Evolutionary conservation across 2,888 invertebrate species (phyloP).

Genomic region (Leptinotarsa juncta): DNA sequence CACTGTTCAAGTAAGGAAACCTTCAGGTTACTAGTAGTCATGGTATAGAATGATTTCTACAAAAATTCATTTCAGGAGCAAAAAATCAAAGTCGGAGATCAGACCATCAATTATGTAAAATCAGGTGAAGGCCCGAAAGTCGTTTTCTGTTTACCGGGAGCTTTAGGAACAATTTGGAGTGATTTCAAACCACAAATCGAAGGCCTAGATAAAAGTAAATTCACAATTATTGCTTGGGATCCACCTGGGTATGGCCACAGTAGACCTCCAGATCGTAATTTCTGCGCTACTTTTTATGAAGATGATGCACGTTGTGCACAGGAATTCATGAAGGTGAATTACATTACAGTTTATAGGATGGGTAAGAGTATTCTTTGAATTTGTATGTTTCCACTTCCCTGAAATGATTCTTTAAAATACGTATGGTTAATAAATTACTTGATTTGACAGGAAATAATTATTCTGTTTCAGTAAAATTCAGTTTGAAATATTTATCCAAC

Average conservation of each 20-base stretch:
- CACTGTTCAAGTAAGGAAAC: background rate
- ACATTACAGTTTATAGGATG: background rate
- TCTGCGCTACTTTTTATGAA: constrained; percentile 76
- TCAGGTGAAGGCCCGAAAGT: constrained; percentile 72
- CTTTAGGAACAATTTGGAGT: constrained; percentile 83
- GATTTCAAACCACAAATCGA: constrained; percentile 85
- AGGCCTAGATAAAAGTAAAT: constrained; percentile 72
- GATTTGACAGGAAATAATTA: too few species aligned
- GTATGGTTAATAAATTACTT: too few species aligned
- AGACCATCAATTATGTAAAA: constrained; percentile 73
- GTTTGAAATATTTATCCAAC: too few species aligned
- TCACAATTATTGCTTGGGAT: constrained; percentile 82
- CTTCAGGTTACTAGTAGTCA: background rate
- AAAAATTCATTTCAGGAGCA: constrained; percentile 67
- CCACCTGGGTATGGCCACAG: constrained; percentile 90
- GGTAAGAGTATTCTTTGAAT: too few species aligned
- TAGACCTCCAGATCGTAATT: constrained; percentile 80
- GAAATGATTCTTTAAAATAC: too few species aligned
- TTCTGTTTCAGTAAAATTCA: too few species aligned
- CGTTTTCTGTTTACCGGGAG: constrained; percentile 83
- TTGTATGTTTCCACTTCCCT: too few species aligned
- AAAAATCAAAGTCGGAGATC: constrained; percentile 72
- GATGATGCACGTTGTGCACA: constrained; percentile 80
- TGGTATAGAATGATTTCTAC: background rate
- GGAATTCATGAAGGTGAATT: constrained; percentile 76